Evolutionary conservation across 2,113 vertebrate species (phyloP).

Genomic region (Gopherus flavomarginatus): DNA sequence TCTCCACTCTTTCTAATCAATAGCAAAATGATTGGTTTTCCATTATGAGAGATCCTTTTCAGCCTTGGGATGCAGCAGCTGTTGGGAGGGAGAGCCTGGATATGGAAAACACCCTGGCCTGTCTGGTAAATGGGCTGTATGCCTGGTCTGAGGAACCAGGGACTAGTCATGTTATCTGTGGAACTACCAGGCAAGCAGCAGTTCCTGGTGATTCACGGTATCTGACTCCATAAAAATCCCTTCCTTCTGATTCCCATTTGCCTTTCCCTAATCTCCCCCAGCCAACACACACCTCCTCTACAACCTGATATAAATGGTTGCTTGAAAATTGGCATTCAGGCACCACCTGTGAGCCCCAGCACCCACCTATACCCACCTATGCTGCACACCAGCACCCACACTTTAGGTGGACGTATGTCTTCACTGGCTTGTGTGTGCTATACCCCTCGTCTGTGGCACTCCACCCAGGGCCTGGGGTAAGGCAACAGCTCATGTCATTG

Average conservation of each 20-base stretch:
- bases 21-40: neutral
- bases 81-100: fast-evolving
- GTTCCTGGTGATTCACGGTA: neutral
- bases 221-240: neutral
- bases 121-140: neutral
- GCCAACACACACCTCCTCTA: neutral
- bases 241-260: neutral
- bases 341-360: neutral
- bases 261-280: neutral
- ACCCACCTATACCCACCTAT: neutral
- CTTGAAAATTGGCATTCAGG: neutral
- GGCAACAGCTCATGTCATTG: neutral
- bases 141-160: neutral
- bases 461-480: neutral
- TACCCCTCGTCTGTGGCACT: neutral
- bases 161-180: fast-evolving
- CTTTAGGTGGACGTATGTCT: neutral
- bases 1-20: neutral
- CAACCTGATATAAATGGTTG: neutral
- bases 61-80: neutral
- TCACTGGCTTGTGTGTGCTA: neutral
- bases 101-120: neutral
- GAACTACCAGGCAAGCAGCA: neutral
- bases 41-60: neutral
- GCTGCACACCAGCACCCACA: neutral